These are phyloP conservation scores for Caloenas nicobarica DNA, from an alignment of 2,113 vertebrate species.

Conservation along the genomic window DNA sequence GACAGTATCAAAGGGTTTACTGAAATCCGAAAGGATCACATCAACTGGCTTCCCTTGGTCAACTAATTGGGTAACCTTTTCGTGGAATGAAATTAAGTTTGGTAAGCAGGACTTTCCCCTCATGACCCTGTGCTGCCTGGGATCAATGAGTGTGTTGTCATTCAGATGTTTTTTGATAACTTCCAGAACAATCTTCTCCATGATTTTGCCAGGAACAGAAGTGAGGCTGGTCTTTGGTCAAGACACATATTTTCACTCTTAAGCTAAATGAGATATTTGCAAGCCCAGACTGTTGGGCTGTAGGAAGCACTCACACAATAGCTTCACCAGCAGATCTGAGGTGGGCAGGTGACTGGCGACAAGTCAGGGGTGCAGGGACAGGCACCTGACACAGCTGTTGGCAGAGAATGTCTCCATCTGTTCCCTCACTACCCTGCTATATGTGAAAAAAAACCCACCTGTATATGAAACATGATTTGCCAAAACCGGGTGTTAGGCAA, in stretches of 20 bases:
- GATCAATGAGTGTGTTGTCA: too few species aligned
- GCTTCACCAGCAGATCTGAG: neutral
- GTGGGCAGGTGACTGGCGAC: neutral
- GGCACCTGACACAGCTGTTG: rapidly evolving
- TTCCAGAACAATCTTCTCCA: too few species aligned
- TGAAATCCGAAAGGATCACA: too few species aligned
- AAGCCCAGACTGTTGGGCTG: neutral
- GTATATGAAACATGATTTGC: neutral
- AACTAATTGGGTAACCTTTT: too few species aligned
- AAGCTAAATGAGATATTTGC: rapidly evolving
- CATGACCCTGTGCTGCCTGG: too few species aligned
- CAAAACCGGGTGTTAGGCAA: neutral
- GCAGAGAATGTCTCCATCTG: rapidly evolving
- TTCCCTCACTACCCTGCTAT: neutral
- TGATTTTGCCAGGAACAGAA: too few species aligned
- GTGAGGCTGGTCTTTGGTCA: neutral
- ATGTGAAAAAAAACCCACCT: neutral
- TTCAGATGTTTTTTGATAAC: too few species aligned
- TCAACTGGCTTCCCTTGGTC: too few species aligned
- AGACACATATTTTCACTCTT: rapidly evolving
- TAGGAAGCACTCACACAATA: rapidly evolving
- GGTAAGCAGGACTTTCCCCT: too few species aligned
- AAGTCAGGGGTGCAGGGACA: neutral
- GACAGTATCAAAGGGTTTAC: too few species aligned
- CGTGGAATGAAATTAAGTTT: too few species aligned